These are phyloP conservation scores for Drosophila sp. DNA, from an alignment of 1,140 invertebrate species.

Conservation along the genomic window DNA sequence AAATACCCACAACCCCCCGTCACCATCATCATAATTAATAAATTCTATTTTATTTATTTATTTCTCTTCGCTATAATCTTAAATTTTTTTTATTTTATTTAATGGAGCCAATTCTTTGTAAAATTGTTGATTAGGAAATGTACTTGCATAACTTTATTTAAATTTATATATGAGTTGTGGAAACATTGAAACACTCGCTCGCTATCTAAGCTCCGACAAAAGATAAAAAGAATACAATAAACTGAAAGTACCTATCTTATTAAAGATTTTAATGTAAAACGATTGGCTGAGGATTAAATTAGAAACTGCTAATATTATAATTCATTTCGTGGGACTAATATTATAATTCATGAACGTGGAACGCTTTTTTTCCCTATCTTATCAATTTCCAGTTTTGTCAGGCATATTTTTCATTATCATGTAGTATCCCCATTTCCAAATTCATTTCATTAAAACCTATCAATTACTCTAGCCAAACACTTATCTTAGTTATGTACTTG, in stretches of 20 bases:
- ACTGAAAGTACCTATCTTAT: no score
- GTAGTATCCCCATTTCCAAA: not conserved
- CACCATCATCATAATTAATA: slow-evolving; percentile 12
- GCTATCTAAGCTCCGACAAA: no score
- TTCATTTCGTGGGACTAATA: no score
- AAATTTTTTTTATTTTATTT: not conserved
- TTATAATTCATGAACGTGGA: not conserved
- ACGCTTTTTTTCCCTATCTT: not conserved
- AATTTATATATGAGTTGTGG: no score
- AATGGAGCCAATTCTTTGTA: not conserved
- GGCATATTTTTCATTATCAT: not conserved
- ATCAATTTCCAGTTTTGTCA: not conserved
- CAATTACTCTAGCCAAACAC: not conserved
- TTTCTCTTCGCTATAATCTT: not conserved
- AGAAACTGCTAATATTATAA: no score
- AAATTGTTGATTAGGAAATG: not conserved
- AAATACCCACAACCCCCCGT: not conserved
- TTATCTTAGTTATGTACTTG: not conserved
- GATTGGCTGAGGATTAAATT: no score
- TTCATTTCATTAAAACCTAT: not conserved
- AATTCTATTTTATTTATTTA: slow-evolving; percentile 5
- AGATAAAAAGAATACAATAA: no score
- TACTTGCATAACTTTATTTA: no score
- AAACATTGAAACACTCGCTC: not conserved
- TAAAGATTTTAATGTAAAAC: no score